These are phyloP conservation scores for Catocala sponsa DNA, from an alignment of 2,888 invertebrate species.

Conservation along the genomic window DNA sequence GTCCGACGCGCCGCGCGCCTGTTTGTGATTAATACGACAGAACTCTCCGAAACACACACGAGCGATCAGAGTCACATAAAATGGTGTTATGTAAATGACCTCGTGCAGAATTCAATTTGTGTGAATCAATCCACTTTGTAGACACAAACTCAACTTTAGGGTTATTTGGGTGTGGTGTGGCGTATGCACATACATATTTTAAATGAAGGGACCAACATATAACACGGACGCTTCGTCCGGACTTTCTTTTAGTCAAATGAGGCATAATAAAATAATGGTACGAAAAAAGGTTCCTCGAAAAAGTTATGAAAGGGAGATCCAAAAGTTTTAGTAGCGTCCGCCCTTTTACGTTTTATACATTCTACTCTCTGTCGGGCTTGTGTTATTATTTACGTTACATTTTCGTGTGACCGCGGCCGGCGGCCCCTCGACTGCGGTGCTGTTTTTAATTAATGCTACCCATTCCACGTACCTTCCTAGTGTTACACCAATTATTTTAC, in stretches of 20 bases:
- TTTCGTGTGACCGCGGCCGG: constrained; percentile 78
- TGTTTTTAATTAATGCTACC: constrained; percentile 84
- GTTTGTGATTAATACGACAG: constrained; percentile 23
- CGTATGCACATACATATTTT: constrained; percentile 80
- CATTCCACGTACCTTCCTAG: constrained; percentile 79
- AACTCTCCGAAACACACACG: constrained; percentile 31
- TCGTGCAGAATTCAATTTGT: constrained; percentile 53
- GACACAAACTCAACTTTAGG: constrained; percentile 62
- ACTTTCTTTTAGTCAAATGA: constrained; percentile 86
- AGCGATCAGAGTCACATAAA: constrained; percentile 47
- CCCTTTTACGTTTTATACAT: constrained; percentile 79
- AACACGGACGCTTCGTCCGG: constrained; percentile 73
- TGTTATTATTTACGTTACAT: constrained; percentile 84
- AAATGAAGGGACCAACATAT: constrained; percentile 76
- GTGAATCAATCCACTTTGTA: constrained; percentile 57
- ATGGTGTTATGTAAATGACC: constrained; percentile 53
- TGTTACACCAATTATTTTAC: constrained; percentile 85
- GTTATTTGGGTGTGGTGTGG: constrained; percentile 63
- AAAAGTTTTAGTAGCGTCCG: constrained; percentile 76
- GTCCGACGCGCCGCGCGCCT: neutral
- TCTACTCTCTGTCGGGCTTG: constrained; percentile 70
- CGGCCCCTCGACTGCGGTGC: constrained; percentile 70
- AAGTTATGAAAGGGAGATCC: constrained; percentile 83
- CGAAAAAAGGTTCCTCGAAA: constrained; percentile 81
- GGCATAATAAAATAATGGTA: constrained; percentile 84